Evolutionary conservation across 1,140 invertebrate genomes (phyloP), one percentile per base, ranked within the genome.

Genomic region (Apis florea): DNA sequence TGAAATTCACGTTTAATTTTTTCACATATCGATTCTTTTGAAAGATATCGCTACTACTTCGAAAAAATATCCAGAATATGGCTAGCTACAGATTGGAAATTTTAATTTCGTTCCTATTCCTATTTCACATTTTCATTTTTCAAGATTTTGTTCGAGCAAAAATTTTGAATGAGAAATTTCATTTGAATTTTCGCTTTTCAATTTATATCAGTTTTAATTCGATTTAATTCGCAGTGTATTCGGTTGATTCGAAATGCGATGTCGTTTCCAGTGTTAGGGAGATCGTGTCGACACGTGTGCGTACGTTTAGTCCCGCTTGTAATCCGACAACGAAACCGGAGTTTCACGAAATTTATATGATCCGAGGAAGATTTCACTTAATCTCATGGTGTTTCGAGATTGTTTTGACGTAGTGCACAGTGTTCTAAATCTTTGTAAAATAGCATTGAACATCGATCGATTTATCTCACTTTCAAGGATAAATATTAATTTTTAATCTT

Each of bases 301-400:
- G 51, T 47, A 21, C 63, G 51, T 68, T 68, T 17, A 56, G 21
- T 19, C 53, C 63, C 49, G 26, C 51, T 68, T 56, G 66, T 78
- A 70, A 78, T 69, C 75, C 66, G 40, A 19, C 75, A 59, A 59
- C 66, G 61, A 76, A 66, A 53, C 61, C 26, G 61, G 61, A 26
- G 61, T 53, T 74, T 76, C 61, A 26, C 49, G 73, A 78, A 78
- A 78, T 78, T 78, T 78, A 78, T 78, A 59, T 26, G 53, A 70
- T 78, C 54, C 66, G 40, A 24, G 19, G 40, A 78, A 69, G 75
- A 47, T 78, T 69, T 58, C 66, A 21, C 54, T 54, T 69, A 78
- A 78, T 78, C 75, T 59, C 40, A 15, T 19, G 8, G 31, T 26
- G 24, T 59, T 58, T 51, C 75, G 17, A 26, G 19, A 1, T 21